A percentile compares a stretch with the other conserved stretches of the same genome.
These are phyloP conservation scores for Beris morrisii DNA, from an alignment of 2,888 invertebrate species.

Conservation along the genomic window DNA sequence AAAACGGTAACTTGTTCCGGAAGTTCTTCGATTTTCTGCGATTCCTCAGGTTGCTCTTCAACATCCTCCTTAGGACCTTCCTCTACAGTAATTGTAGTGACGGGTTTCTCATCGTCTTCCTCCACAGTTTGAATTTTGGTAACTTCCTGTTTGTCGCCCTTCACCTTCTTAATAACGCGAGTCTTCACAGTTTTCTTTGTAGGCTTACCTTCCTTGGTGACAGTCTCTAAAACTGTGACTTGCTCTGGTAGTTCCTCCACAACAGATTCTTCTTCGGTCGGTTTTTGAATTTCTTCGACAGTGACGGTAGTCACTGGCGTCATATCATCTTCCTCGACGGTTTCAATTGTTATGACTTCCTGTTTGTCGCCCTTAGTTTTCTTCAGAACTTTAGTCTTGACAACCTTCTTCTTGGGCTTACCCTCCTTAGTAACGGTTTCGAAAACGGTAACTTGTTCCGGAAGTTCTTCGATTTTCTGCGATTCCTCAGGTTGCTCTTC, in stretches of 20 bases:
- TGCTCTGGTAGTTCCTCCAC: constrained; percentile 51
- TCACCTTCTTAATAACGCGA: constrained; percentile 44
- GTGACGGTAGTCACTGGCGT: constrained; percentile 53
- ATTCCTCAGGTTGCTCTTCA: constrained; percentile 39
- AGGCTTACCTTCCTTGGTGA: constrained; percentile 44
- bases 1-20: constrained; percentile 52
- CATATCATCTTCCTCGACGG: constrained; percentile 56
- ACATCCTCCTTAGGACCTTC: constrained; percentile 42
- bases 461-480: constrained; percentile 45
- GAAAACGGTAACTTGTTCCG: constrained; percentile 51
- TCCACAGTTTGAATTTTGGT: constrained; percentile 48
- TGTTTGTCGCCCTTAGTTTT: constrained; percentile 54
- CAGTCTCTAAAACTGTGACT: constrained; percentile 40
- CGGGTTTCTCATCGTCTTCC: constrained; percentile 49
- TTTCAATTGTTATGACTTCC: constrained; percentile 55
- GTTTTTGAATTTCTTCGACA: constrained; percentile 46
- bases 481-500: constrained; percentile 47
- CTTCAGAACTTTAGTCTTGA: constrained; percentile 58
- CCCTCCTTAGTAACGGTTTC: constrained; percentile 54
- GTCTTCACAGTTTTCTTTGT: constrained; percentile 47
- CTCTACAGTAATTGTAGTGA: constrained; percentile 46
- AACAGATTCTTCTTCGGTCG: constrained; percentile 39
- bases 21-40: constrained; percentile 46
- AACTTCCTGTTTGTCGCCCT: constrained; percentile 45
- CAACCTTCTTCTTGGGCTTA: constrained; percentile 51